Evolutionary conservation across 2,888 invertebrate species (phyloP), one percentile per base, ranked within the genome.

Genomic region (Kryphioiulus occultus): DNA sequence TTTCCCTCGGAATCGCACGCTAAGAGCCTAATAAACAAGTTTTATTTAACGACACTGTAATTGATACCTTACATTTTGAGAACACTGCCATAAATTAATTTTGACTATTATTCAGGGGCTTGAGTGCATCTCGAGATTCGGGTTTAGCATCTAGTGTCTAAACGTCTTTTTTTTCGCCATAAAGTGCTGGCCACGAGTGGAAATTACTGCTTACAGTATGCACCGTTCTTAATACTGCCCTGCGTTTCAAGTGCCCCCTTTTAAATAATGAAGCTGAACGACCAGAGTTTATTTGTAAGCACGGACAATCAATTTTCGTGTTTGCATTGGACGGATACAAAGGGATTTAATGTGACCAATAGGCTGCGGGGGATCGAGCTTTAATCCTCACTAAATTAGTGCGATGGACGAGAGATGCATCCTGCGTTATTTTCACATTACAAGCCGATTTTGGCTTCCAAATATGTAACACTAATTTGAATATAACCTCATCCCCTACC

Each of bases 31-130:
- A 78, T 78, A 78, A 78, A 78, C 78, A 78, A 78, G 30, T 30
- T 78, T 78, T 30, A 78, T 78, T 30, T 78, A 78, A 78, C 78
- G 78, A 78, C 78, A 78, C 78, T 78, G 30, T 78, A 78, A 78
- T 78, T 78, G 78, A 78, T 78, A 78, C 78, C 78, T 78, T 78
- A 30, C 78, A 78, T 78, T 78, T 30, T 7, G 78, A 78, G 78
- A 78, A 78, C 78, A 78, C 78, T 78, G 78, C 30, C 78, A 78
- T 78, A 78, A 78, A 78, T 78, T 78, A 78, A 78, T 78, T 78
- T 78, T 78, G 78, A 78, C 78, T 78, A 78, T 78, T 78, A 78
- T 78, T 30, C 78, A 10, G 15, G 78, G 78, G 1, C 30, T 30
- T 26, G 78, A 78, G 78, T 30, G 78, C 78, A 78, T 78, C 78